Conservation (phyloP, 2,797 vertebrate genomes). For the Chlorospingus semifuscus region DNA sequence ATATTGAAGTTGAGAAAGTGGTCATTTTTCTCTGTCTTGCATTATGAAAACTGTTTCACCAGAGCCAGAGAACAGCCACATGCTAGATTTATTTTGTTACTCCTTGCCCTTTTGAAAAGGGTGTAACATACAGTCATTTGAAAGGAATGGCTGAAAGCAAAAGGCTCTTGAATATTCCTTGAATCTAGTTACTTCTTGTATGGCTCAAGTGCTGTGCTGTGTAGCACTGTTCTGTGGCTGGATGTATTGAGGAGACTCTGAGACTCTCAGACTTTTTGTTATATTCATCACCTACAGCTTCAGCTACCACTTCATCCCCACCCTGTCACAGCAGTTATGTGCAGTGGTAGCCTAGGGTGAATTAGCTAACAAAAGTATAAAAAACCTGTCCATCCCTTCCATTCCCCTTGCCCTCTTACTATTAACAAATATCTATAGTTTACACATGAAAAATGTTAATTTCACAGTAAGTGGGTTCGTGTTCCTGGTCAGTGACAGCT, state of each 20-base stretch:
- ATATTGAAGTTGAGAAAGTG: background rate
- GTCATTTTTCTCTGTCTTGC: background rate
- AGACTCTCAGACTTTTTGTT: constrained; percentile 1
- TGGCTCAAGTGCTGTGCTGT: background rate
- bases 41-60: background rate
- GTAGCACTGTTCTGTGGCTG: background rate
- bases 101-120: background rate
- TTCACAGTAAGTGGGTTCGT: background rate
- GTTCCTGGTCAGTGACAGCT: background rate
- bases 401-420: background rate
- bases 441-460: background rate
- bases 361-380: background rate
- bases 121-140: background rate
- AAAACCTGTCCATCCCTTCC: background rate
- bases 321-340: background rate
- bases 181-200: background rate
- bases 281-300: background rate
- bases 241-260: background rate
- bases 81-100: background rate
- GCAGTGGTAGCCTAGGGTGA: background rate
- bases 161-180: background rate
- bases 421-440: background rate
- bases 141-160: background rate
- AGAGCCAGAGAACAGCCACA: background rate
- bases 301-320: background rate